Evolutionary conservation across 1,140 invertebrate species (phyloP).

Genomic region (Drosophila subobscura): DNA sequence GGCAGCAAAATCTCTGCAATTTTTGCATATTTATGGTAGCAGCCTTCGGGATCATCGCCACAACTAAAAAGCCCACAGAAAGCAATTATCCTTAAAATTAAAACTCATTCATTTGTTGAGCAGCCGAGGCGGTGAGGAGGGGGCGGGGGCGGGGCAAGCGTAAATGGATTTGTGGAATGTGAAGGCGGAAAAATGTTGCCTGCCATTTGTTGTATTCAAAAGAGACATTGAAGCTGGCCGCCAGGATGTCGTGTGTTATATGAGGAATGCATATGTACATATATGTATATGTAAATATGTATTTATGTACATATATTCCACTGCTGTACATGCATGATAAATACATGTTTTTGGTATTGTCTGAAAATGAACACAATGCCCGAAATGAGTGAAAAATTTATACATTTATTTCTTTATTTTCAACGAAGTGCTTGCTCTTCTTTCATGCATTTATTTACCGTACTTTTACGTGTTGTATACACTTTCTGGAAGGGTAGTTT

Average conservation of each 20-base stretch:
- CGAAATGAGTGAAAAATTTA: constrained; percentile 77
- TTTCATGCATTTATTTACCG: too few species aligned
- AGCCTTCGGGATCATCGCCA: constrained; percentile 9
- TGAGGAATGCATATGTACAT: constrained; percentile 16
- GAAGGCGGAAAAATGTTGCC: constrained; percentile 43
- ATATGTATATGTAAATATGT: constrained; percentile 5
- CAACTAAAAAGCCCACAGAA: constrained; percentile 62
- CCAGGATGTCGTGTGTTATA: constrained; percentile 49
- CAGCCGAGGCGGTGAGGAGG: background rate
- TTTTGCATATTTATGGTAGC: background rate
- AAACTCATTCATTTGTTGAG: constrained; percentile 76
- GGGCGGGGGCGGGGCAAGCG: constrained; percentile 3
- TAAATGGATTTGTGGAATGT: too few species aligned
- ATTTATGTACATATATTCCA: constrained; percentile 20
- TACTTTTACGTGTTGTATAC: too few species aligned
- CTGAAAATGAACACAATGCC: constrained; percentile 64
- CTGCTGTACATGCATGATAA: constrained; percentile 14
- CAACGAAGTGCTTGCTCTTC: too few species aligned
- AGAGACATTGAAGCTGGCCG: constrained; percentile 40
- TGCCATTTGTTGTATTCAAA: constrained; percentile 53
- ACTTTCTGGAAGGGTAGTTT: too few species aligned
- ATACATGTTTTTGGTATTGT: constrained; percentile 21
- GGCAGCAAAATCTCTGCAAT: too few species aligned
- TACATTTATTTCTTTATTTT: constrained; percentile 48
- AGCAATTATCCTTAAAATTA: constrained; percentile 82